These are phyloP conservation scores for Lethenteron reissneri DNA, from an alignment of 2,113 vertebrate genomes.

Conservation along the genomic window DNA sequence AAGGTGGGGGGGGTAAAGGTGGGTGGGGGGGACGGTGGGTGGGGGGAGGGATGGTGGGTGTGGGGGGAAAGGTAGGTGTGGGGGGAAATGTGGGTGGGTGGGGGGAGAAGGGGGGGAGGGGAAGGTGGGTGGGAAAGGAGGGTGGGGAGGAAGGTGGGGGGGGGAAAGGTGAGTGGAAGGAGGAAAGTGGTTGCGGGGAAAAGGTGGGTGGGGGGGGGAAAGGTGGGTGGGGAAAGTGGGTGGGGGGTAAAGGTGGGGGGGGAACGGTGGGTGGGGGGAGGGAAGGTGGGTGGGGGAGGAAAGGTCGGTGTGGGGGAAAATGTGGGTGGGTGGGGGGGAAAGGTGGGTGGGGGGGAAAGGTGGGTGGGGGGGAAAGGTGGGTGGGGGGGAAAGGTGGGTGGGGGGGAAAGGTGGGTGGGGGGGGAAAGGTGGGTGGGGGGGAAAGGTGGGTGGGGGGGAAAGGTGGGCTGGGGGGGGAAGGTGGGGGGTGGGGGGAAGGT, in stretches of 20 bases:
- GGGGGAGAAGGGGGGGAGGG: background rate
- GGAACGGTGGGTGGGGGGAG: background rate
- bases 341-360: background rate
- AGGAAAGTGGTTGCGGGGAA: background rate
- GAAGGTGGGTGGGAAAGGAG: background rate
- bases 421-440: background rate
- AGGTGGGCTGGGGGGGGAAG: background rate
- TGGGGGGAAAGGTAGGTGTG: background rate
- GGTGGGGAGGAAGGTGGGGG: background rate
- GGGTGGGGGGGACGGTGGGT: background rate
- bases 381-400: background rate
- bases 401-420: background rate
- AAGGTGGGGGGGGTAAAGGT: background rate
- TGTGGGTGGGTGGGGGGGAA: background rate
- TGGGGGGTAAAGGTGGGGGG: background rate
- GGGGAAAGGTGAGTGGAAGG: background rate
- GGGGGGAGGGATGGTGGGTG: background rate
- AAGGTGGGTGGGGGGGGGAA: background rate
- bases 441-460: background rate
- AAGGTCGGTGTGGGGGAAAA: background rate
- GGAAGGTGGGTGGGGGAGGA: background rate
- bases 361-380: background rate
- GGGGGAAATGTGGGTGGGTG: background rate
- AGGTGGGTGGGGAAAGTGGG: background rate
- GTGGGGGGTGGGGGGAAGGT: background rate